These are phyloP conservation scores for Ectropis crepuscularia DNA, from an alignment of 2,888 invertebrate species.

Conservation along the genomic window DNA sequence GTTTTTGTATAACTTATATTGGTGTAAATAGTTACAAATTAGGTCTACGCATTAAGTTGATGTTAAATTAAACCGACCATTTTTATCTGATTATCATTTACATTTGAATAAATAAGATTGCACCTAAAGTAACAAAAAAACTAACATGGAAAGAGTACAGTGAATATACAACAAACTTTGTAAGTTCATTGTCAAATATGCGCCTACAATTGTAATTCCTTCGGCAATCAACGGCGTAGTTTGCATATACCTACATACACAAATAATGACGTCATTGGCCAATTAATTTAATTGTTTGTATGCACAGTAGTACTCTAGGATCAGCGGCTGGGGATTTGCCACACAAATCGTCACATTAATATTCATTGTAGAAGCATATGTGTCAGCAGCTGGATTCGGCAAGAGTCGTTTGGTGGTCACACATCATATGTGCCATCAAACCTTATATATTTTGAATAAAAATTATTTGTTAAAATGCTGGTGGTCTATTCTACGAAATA, in stretches of 20 bases:
- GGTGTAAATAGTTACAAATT: too few species aligned
- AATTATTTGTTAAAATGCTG: background rate
- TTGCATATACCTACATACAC: background rate
- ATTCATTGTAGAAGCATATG: slow-evolving; percentile 34
- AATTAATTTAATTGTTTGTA: slow-evolving; percentile 44
- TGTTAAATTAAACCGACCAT: too few species aligned
- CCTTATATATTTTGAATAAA: slow-evolving; percentile 18
- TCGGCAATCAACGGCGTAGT: background rate
- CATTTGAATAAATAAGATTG: too few species aligned
- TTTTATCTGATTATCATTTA: too few species aligned
- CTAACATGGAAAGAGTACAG: background rate
- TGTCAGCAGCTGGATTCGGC: slow-evolving; percentile 40
- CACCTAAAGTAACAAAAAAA: background rate
- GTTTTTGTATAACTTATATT: too few species aligned
- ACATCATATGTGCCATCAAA: slow-evolving; percentile 18
- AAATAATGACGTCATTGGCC: slow-evolving; percentile 28
- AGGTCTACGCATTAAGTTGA: too few species aligned
- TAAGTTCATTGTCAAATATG: background rate
- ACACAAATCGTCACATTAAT: slow-evolving; percentile 38
- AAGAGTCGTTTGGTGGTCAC: slow-evolving; percentile 31
- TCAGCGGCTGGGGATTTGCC: slow-evolving; percentile 33
- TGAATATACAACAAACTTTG: background rate
- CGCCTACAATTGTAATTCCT: background rate
- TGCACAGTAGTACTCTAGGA: slow-evolving; percentile 34
- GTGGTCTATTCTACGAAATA: background rate